These are phyloP conservation scores for Tyrannus savana DNA, from an alignment of 2,113 vertebrate species.

Conservation along the genomic window DNA sequence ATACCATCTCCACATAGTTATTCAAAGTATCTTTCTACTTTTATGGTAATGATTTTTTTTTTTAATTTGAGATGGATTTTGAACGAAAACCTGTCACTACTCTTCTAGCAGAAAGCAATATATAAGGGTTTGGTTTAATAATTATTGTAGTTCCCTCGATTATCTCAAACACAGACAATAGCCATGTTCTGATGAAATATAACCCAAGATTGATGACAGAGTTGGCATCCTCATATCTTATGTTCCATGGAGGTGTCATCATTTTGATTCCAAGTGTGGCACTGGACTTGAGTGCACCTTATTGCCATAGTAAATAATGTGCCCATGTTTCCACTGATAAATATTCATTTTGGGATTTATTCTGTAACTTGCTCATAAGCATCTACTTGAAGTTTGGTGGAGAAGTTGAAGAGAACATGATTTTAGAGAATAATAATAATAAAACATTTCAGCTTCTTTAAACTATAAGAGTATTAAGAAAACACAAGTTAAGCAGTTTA, in stretches of 20 bases:
- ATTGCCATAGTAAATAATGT: background rate
- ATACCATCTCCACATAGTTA: background rate
- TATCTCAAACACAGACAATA: background rate
- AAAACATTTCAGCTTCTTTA: constrained; percentile 62
- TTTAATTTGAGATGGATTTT: constrained; percentile 53
- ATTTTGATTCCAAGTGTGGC: constrained; percentile 58
- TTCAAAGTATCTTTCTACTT: constrained; percentile 17
- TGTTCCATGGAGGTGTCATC: constrained; percentile 60
- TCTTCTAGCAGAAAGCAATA: constrained; percentile 31
- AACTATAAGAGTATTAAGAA: constrained; percentile 70
- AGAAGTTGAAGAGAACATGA: background rate
- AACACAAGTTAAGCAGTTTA: constrained; percentile 71
- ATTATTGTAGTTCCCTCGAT: background rate
- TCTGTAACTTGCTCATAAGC: constrained; percentile 11
- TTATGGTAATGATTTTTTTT: constrained; percentile 11
- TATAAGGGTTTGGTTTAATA: constrained; percentile 49
- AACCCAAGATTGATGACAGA: constrained; percentile 62
- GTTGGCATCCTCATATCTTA: constrained; percentile 51
- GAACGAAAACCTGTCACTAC: background rate
- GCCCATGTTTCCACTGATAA: constrained; percentile 23
- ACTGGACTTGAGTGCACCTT: background rate
- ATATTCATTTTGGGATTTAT: background rate
- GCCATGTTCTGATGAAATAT: constrained; percentile 48
- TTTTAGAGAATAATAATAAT: constrained; percentile 17
- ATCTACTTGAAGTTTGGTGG: background rate